Conservation (phyloP, 30 jellyfish, hydroid and myxozoan species). For the Phacellophora camtschatica region DNA sequence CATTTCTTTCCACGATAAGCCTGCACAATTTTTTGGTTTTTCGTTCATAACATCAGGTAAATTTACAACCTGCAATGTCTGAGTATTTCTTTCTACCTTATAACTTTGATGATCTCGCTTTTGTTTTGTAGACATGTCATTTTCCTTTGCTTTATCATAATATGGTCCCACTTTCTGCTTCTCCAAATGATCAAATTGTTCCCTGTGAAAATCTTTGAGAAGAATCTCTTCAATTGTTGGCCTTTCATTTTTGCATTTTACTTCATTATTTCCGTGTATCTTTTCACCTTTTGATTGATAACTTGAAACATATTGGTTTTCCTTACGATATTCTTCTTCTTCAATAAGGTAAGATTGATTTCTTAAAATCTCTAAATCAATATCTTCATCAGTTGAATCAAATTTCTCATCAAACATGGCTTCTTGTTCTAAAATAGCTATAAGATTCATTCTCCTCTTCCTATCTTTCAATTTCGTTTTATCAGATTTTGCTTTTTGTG, state of each 20-base stretch:
- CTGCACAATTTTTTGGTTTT: constrained; percentile 42
- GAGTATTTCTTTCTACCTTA: neutral
- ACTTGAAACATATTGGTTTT: neutral
- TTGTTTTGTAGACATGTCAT: neutral
- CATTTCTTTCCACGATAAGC: constrained; percentile 40
- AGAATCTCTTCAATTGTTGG: constrained; percentile 50
- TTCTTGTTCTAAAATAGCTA: constrained; percentile 40
- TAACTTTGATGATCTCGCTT: neutral
- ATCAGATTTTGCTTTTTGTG: neutral
- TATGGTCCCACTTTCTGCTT: neutral
- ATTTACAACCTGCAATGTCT: neutral
- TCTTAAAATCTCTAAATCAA: neutral
- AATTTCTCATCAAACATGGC: constrained; percentile 28
- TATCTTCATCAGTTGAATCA: constrained; percentile 37
- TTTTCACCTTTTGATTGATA: neutral
- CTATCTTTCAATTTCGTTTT: neutral
- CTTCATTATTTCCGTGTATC: neutral
- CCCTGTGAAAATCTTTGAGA: constrained; percentile 27
- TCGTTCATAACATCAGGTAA: neutral
- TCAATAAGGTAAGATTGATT: constrained; percentile 20
- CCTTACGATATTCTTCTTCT: constrained; percentile 1
- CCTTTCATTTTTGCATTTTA: neutral
- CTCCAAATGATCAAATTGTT: neutral
- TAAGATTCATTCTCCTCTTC: constrained; percentile 11
- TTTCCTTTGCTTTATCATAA: neutral